Base-by-base conservation (phyloP, 2,888 invertebrate genomes). In the Oasisia sp. region DNA sequence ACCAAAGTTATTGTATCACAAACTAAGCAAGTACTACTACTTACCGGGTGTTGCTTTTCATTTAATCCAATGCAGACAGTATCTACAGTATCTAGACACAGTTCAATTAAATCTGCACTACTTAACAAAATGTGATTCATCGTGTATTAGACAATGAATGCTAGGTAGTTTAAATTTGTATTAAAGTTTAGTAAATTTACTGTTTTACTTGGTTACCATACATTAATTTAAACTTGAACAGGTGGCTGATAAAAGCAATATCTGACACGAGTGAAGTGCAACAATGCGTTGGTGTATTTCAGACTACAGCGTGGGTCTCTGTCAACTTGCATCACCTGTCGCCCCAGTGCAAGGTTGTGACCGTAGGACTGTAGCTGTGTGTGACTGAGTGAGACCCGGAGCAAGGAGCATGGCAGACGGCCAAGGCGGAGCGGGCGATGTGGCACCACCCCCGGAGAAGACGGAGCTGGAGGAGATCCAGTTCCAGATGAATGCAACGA, bases 401-500 rank as follows among this genome's bases (percentile, higher is more conserved):
- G 5, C 74, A 1, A 14, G 74, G 74, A 74, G 27, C 27, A 74
- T 74, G 74, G 74, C 74, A 27, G 74, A 74, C 74, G 27, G 27
- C 74, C 27, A 0, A 27, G n/a, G 27, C 27, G 74, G 74, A 27
- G 74, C 74, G 7, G 74, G 74, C 74, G 74, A n/a, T n/a, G 74
- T 27, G 19, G 74, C 3, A 7, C 19, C 27, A 3, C 74, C 74
- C 27, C 14, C 27, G 27, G 74, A 74, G 95, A 94, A 94, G 89
- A 94, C 93, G 44, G 96, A 96, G 92, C 93, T 96, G 92, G 94
- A 95, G 92, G 95, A 95, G 92, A 94, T 96, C 58, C 96, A 96
- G 94, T 94, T 95, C 93, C 95, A 95, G 94, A 95, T 95, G 91
- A 96, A 96, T 93, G 94, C 95, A 91, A 93, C 93, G 12, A 96